A percentile compares a stretch with the other conserved stretches of the same genome.
phyloP scores from a whole-genome alignment of 2,113 vertebrate species.

The Zapornia atra region DNA sequence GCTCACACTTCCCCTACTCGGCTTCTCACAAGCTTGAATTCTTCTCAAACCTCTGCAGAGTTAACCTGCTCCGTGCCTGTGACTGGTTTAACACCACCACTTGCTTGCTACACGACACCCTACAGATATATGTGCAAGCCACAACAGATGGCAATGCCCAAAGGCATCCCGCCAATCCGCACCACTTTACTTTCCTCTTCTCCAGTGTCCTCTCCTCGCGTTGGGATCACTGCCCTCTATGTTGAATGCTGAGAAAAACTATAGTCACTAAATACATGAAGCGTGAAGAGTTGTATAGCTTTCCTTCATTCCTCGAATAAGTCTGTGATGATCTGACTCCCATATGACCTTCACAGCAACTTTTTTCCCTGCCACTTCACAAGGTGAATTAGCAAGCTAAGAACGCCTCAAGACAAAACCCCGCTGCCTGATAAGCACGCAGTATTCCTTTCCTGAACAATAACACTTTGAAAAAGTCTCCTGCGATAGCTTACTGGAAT shows the following conservation, averaged over 20 bases:
- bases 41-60: neutral
- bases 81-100: neutral
- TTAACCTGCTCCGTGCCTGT: neutral
- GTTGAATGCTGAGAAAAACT: neutral
- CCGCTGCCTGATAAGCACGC: neutral
- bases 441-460: neutral
- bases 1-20: neutral
- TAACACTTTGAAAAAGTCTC: neutral
- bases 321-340: conserved; percentile 14
- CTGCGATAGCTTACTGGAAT: neutral
- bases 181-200: neutral
- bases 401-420: neutral
- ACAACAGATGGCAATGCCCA: neutral
- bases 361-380: neutral
- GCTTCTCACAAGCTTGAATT: neutral
- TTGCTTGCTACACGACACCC: neutral
- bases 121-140: neutral
- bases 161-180: conserved; percentile 20
- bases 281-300: conserved; percentile 20
- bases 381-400: conserved; percentile 2
- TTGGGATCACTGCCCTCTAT: neutral
- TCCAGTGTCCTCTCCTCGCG: neutral
- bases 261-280: neutral
- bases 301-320: neutral
- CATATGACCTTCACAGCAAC: neutral